phyloP scores from a whole-genome alignment of 2,797 vertebrate genomes.

The Pipistrellus pipistrellus region DNA sequence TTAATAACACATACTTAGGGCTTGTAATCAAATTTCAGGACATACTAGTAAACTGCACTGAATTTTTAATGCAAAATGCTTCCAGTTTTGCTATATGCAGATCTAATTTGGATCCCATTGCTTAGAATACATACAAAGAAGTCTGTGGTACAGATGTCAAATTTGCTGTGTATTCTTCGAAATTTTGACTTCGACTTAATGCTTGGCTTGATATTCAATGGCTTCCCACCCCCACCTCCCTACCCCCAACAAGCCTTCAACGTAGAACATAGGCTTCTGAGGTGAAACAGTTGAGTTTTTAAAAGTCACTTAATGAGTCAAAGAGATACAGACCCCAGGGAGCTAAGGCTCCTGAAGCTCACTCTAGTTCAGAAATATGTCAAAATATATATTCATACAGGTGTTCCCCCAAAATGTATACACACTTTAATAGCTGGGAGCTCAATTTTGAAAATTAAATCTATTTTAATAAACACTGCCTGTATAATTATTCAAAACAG shows the following conservation, averaged over 20 bases:
- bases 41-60: background rate
- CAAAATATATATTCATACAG: background rate
- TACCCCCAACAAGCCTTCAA: background rate
- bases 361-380: constrained; percentile 15
- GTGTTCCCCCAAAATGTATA: too few relatives aligned
- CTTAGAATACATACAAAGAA: constrained; percentile 56
- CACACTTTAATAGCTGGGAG: too few relatives aligned
- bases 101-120: constrained; percentile 48
- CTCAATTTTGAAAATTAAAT: too few relatives aligned
- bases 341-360: constrained; percentile 43
- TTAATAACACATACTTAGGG: background rate
- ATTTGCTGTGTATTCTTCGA: constrained; percentile 19
- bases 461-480: too few relatives aligned
- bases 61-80: constrained; percentile 57
- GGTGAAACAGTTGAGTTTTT: constrained; percentile 43
- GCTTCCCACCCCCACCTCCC: background rate
- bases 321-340: background rate
- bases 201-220: background rate
- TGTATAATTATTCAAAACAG: too few relatives aligned
- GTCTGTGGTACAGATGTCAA: background rate
- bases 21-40: constrained; percentile 24
- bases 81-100: constrained; percentile 12
- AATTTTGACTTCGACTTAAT: constrained; percentile 31
- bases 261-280: background rate
- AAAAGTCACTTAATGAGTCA: background rate